Conservation (phyloP, 2,888 invertebrate species). For the Piscicola geometra region DNA sequence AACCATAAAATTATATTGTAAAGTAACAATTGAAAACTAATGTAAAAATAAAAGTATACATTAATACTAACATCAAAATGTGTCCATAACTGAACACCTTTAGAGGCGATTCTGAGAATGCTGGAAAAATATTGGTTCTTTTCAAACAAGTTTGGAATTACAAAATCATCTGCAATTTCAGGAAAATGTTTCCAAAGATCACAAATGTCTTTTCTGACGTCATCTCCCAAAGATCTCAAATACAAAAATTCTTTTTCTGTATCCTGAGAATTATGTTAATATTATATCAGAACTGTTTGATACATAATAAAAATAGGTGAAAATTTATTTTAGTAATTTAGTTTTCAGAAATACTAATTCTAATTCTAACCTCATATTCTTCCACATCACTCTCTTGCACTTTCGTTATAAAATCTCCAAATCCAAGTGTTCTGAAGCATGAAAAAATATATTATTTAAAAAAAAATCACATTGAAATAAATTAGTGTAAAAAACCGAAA, state of each 20-base stretch:
- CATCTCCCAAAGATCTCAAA: conserved; percentile 58
- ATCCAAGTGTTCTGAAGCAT: conserved; percentile 54
- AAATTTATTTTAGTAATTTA: neutral
- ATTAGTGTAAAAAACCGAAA: neutral
- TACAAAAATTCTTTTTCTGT: conserved; percentile 55
- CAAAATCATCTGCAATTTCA: conserved; percentile 56
- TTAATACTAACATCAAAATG: conserved; percentile 59
- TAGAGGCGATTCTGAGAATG: conserved; percentile 60
- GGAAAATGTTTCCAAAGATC: conserved; percentile 59
- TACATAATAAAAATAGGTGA: neutral
- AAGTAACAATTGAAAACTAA: too few species aligned
- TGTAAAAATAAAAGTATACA: conserved; percentile 2
- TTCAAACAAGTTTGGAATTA: conserved; percentile 56
- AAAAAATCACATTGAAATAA: neutral
- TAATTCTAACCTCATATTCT: too few species aligned
- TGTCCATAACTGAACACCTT: conserved; percentile 60
- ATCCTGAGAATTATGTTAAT: too few species aligned
- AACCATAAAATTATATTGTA: neutral
- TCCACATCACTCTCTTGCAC: conserved; percentile 50
- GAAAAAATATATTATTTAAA: neutral
- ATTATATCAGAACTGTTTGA: neutral
- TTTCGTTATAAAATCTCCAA: conserved; percentile 55
- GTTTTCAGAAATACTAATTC: neutral
- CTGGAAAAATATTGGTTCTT: conserved; percentile 58
- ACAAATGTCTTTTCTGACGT: conserved; percentile 59